A percentile compares a stretch with the other conserved stretches of the same genome.
These are phyloP conservation scores for Rhagonycha lutea DNA, from an alignment of 2,888 invertebrate species.

Conservation along the genomic window DNA sequence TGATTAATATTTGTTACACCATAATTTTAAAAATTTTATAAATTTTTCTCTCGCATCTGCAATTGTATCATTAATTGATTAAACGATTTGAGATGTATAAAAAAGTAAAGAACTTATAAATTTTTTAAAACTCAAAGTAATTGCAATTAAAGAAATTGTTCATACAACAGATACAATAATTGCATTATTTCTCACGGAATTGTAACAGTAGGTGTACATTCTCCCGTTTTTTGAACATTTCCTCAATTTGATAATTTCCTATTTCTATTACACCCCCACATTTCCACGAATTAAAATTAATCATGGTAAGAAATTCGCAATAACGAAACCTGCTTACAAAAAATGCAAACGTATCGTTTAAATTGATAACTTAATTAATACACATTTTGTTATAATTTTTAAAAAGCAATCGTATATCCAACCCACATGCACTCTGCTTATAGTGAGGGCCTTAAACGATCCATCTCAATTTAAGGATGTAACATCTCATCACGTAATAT, in stretches of 20 bases:
- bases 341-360: background rate
- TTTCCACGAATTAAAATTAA: slow-evolving; percentile 25
- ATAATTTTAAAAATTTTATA: background rate
- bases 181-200: slow-evolving; percentile 36
- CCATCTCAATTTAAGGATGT: slow-evolving; percentile 40
- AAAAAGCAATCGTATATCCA: slow-evolving; percentile 13
- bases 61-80: background rate
- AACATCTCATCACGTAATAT: slow-evolving; percentile 43
- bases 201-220: slow-evolving; percentile 37
- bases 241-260: slow-evolving; percentile 45
- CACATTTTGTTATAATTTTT: slow-evolving; percentile 2
- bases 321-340: background rate
- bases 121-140: background rate
- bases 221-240: slow-evolving; percentile 42
- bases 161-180: slow-evolving; percentile 15
- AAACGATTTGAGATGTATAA: background rate
- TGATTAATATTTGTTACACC: background rate
- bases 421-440: slow-evolving; percentile 11
- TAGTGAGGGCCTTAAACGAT: slow-evolving; percentile 29
- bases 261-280: slow-evolving; percentile 36
- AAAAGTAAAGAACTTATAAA: background rate
- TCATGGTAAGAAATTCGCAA: background rate
- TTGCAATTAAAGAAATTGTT: background rate
- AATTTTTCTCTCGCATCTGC: background rate
- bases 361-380: background rate